These are phyloP conservation scores for Engraulis encrasicolus DNA, from an alignment of 2,113 vertebrate genomes.

Conservation along the genomic window DNA sequence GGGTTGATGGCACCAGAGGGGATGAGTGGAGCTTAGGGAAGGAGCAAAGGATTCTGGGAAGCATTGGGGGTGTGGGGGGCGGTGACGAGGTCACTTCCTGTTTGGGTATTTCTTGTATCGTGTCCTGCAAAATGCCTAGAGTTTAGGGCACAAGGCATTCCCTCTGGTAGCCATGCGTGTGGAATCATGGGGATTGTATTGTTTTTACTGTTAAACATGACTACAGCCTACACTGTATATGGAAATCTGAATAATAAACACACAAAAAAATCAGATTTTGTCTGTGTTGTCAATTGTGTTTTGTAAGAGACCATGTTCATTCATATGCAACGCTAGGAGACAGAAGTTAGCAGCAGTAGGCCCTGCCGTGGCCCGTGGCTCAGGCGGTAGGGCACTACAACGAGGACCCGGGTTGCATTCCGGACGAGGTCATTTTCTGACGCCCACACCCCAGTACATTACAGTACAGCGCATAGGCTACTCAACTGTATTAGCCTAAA, in stretches of 20 bases:
- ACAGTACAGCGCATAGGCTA: too few relatives aligned
- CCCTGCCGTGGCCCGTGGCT: too few relatives aligned
- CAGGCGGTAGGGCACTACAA: too few relatives aligned
- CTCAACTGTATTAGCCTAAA: too few relatives aligned
- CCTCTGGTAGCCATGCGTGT: neutral
- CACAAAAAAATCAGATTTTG: neutral
- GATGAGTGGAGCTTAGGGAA: too few relatives aligned
- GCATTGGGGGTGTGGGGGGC: neutral
- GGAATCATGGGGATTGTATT: neutral
- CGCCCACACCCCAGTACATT: too few relatives aligned
- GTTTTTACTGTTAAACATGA: neutral
- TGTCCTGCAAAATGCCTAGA: neutral
- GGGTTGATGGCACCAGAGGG: neutral
- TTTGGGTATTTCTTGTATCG: neutral
- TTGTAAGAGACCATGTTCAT: too few relatives aligned
- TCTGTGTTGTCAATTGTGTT: neutral
- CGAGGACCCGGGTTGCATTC: too few relatives aligned
- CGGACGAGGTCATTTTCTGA: too few relatives aligned
- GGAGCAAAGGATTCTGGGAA: neutral
- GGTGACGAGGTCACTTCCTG: slow-evolving; percentile 13
- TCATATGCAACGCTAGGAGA: too few relatives aligned
- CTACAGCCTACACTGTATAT: neutral
- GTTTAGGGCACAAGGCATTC: neutral
- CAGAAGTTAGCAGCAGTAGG: too few relatives aligned
- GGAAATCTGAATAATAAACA: slow-evolving; percentile 2